Percentiles rank a stretch among this genome's conserved stretches.
Conservation (phyloP, 2,797 vertebrate genomes). For the Odontamblyopus rebecca region DNA sequence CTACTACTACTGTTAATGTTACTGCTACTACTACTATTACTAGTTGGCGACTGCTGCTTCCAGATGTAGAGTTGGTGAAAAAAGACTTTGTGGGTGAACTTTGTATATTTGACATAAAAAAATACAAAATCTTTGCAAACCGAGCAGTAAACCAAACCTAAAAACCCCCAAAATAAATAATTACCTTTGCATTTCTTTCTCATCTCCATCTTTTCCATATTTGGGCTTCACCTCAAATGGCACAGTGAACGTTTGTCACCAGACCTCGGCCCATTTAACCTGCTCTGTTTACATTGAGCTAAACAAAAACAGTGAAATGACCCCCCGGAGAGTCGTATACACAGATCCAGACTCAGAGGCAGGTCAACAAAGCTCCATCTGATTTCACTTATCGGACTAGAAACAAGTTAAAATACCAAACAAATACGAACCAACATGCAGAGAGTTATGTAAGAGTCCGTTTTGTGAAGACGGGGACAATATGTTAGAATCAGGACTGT, state of each 20-base stretch:
- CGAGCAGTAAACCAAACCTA: background rate
- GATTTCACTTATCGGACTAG: background rate
- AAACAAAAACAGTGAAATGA: conserved; percentile 11
- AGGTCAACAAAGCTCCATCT: conserved; percentile 1
- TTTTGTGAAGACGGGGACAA: background rate
- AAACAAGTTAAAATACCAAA: background rate
- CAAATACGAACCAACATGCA: background rate
- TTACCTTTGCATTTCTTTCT: background rate
- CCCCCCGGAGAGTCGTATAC: background rate
- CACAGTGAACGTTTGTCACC: background rate
- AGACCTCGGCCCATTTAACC: background rate
- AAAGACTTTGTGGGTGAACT: no score
- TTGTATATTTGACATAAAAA: background rate
- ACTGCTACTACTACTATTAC: no score
- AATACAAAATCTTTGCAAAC: background rate
- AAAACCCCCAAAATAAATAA: background rate
- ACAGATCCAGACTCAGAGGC: background rate
- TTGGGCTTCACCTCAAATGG: background rate
- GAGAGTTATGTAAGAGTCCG: background rate
- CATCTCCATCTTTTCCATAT: background rate
- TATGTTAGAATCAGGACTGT: background rate
- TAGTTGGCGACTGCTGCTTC: no score
- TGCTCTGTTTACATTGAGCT: conserved; percentile 2
- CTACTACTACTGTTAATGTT: no score
- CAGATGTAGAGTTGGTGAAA: no score